Percentiles rank a stretch among this genome's conserved stretches.
Conservation (phyloP, 2,888 invertebrate genomes). For the Exocentrus adspersus region DNA sequence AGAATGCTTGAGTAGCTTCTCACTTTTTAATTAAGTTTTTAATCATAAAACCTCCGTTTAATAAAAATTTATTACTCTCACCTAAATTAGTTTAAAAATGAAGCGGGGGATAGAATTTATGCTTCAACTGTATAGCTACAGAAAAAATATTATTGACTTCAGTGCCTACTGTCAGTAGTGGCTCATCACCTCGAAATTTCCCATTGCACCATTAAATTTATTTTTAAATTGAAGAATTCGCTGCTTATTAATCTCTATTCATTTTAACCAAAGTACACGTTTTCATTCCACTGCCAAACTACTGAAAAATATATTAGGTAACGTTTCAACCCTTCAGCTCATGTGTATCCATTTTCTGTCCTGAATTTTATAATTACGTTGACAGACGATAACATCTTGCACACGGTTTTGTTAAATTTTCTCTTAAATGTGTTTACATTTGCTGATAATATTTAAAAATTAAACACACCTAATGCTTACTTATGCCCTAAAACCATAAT, state of each 20-base stretch:
- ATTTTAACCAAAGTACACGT: too few species aligned
- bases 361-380: background rate
- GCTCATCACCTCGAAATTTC: too few species aligned
- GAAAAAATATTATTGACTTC: conserved; percentile 4
- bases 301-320: too few species aligned
- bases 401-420: background rate
- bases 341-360: too few species aligned
- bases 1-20: conserved; percentile 41
- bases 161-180: too few species aligned
- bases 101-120: conserved; percentile 13
- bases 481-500: background rate
- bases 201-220: too few species aligned
- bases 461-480: background rate
- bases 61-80: conserved; percentile 42
- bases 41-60: conserved; percentile 41
- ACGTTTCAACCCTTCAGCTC: too few species aligned
- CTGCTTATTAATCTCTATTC: too few species aligned
- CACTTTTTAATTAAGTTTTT: conserved; percentile 49
- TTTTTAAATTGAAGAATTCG: too few species aligned
- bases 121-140: conserved; percentile 6
- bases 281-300: too few species aligned
- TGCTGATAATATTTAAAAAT: background rate
- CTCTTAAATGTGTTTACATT: background rate
- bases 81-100: conserved; percentile 24
- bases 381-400: background rate